Base-by-base conservation (phyloP, 2,888 invertebrate genomes). In the Vannuccia rotundouncinata region DNA sequence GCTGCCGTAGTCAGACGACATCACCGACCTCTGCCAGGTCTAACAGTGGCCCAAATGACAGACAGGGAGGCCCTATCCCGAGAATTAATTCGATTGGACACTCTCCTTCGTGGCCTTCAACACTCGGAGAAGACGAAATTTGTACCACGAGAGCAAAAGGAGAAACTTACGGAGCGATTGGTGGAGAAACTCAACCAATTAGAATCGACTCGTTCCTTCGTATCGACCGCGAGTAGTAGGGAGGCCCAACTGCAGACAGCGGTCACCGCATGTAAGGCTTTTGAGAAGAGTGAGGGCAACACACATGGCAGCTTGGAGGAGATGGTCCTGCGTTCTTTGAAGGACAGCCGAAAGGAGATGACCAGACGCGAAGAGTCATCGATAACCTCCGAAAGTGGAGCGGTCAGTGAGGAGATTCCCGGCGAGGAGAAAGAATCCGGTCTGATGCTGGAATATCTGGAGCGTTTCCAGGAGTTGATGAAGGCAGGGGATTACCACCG, bases 361-460 rank as follows among this genome's bases (percentile, higher is more conserved):
- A 17, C 17, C 10, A 45, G 17, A 13, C 45, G 45, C 10, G 45
- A 45, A 45, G 45, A 45, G 10, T 45, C 45, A 17, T 13, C 45
- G 45, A 45, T 31, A 0, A 17, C 27, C 77, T 22, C 77, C 27
- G 27, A 13, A 22, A 77, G 31, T 10, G n/a, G 59, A 5, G 59
- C 22, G n/a, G 75, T 85, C 82, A 86, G 87, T 31, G 87, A 87
- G 78, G 87, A 87, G 82, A 87, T 87, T 79, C 86, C 87, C n/a
- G 85, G 85, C 78, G 85, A 85, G 75, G 87, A 88, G 82, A 85
- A 86, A 80, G 88, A 87, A 82, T 87, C 87, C 1, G 87, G 87
- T 82, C 84, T 86, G 84, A 87, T 88, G 86, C 82, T 88, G 73
- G 87, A 87, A 81, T 87, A 87, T 80, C 87, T 88, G 30, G 88